Conservation (phyloP, 2,113 vertebrate genomes). For the Cyanoderma ruficeps region DNA sequence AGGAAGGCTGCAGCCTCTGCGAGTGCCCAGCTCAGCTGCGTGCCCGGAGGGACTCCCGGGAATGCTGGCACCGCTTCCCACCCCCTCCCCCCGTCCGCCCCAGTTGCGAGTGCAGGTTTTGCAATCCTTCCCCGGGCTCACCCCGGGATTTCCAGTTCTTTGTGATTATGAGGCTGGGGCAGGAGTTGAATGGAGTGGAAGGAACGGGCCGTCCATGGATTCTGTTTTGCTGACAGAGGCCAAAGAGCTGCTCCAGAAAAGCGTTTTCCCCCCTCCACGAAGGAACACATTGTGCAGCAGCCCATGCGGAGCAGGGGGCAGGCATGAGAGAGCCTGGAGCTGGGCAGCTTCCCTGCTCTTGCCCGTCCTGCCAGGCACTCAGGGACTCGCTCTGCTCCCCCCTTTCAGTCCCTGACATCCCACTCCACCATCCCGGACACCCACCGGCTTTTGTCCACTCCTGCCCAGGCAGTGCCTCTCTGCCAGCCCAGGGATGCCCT, state of each 20-base stretch:
- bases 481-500: neutral
- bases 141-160: conserved; percentile 21
- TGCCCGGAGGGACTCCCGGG: neutral
- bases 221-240: neutral
- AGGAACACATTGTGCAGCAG: neutral
- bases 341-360: neutral
- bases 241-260: neutral
- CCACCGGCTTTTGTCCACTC: fast-evolving
- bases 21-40: neutral
- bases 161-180: conserved; percentile 7
- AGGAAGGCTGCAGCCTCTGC: neutral
- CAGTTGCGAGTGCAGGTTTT: conserved; percentile 20
- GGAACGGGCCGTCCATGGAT: neutral
- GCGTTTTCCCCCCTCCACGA: neutral
- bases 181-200: neutral
- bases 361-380: neutral
- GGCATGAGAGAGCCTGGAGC: neutral
- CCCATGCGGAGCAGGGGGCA: neutral
- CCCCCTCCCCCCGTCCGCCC: neutral
- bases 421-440: fast-evolving
- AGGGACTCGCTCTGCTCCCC: fast-evolving
- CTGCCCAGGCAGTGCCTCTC: neutral
- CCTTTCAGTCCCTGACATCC: neutral
- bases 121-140: conserved; percentile 55
- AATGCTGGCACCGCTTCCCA: neutral